Conservation (phyloP, 2,888 invertebrate species). For the Agrilus cyanescens region DNA sequence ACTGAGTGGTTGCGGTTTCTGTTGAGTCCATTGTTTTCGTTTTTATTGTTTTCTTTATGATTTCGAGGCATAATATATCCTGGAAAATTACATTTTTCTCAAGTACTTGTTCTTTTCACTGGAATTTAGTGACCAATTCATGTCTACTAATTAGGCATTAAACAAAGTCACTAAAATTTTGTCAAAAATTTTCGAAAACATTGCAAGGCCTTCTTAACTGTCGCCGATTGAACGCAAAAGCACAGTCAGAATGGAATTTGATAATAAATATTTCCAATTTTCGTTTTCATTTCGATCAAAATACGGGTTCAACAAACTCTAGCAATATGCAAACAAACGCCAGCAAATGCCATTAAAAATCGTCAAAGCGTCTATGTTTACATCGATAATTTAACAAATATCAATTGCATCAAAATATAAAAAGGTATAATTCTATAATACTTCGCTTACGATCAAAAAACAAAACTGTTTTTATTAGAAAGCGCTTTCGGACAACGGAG, state of each 20-base stretch:
- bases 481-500: no score
- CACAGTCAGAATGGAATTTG: no score
- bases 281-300: no score
- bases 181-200: not conserved
- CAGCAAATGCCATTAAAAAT: not conserved
- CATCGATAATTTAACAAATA: no score
- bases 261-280: no score
- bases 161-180: constrained; percentile 12
- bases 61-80: constrained; percentile 41
- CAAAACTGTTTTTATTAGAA: not conserved
- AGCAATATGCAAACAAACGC: not conserved
- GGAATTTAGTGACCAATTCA: constrained; percentile 11
- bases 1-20: constrained; percentile 82
- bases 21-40: constrained; percentile 60
- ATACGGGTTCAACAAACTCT: not conserved
- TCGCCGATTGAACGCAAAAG: no score
- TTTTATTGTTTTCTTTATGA: constrained; percentile 69
- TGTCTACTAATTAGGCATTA: no score
- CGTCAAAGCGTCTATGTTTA: not conserved
- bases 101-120: constrained; percentile 9
- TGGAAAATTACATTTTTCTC: constrained; percentile 20
- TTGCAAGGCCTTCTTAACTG: not conserved
- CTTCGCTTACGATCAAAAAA: not conserved
- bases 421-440: no score
- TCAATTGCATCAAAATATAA: no score